A percentile compares a stretch with the other conserved stretches of the same genome.
These are phyloP conservation scores for Erithacus rubecula DNA, from an alignment of 2,797 vertebrate species.

Conservation along the genomic window DNA sequence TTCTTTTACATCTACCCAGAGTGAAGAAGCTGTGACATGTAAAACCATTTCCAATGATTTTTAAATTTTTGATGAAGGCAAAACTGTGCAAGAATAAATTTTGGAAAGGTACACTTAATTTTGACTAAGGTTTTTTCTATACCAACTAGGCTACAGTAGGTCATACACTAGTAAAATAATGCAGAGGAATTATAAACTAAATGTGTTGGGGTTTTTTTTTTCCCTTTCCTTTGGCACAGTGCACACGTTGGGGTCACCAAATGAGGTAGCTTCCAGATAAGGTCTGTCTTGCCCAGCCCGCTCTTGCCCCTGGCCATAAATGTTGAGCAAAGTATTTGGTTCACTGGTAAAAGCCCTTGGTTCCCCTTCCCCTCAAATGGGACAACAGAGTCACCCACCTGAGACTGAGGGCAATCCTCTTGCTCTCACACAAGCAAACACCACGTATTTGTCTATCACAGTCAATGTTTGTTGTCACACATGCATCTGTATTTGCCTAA, in stretches of 20 bases:
- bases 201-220: background rate
- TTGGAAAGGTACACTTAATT: slow-evolving; percentile 20
- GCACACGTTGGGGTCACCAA: background rate
- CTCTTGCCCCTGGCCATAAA: background rate
- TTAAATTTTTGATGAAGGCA: background rate
- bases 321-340: background rate
- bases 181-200: background rate
- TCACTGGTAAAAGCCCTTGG: background rate
- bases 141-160: background rate
- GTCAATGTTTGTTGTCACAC: background rate
- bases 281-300: background rate
- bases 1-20: background rate
- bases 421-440: background rate
- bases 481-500: background rate
- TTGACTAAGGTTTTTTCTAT: background rate
- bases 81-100: slow-evolving; percentile 11
- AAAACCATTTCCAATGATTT: slow-evolving; percentile 16
- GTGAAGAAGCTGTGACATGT: background rate
- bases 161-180: background rate
- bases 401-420: background rate
- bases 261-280: background rate
- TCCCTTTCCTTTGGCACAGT: background rate
- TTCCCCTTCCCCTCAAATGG: background rate
- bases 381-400: background rate
- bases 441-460: background rate